Conservation (phyloP, 2,888 invertebrate genomes). For the Autographa pulchrina region DNA sequence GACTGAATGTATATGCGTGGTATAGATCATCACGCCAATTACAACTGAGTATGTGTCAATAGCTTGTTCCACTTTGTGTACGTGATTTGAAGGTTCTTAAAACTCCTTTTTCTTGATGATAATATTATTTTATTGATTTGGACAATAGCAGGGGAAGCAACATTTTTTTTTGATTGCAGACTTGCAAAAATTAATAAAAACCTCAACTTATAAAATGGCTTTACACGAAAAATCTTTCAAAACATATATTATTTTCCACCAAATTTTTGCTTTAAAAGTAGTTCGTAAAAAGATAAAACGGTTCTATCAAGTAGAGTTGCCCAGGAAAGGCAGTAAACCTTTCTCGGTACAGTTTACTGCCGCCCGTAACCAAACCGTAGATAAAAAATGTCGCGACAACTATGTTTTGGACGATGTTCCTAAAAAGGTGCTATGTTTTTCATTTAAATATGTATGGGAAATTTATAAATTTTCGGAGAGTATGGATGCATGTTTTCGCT, state of each 20-base stretch:
- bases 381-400: slow-evolving; percentile 38
- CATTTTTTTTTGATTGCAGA: too few species aligned
- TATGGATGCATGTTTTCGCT: not conserved
- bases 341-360: slow-evolving; percentile 31
- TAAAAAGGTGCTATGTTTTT: not conserved
- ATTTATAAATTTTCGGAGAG: not conserved
- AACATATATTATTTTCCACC: too few species aligned
- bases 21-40: too few species aligned
- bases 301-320: slow-evolving; percentile 14
- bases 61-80: too few species aligned
- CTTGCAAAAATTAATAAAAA: too few species aligned
- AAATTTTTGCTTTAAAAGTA: not conserved
- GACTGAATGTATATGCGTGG: too few species aligned
- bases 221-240: not conserved
- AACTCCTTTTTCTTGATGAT: too few species aligned
- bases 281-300: not conserved
- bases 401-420: slow-evolving; percentile 21
- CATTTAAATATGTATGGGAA: not conserved
- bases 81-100: too few species aligned
- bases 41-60: too few species aligned
- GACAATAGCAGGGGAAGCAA: too few species aligned
- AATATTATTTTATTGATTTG: too few species aligned
- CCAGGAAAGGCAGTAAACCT: slow-evolving; percentile 32
- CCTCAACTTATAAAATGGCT: not conserved
- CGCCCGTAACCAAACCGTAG: slow-evolving; percentile 42